Percentiles rank a stretch among this genome's conserved stretches.
These are phyloP conservation scores for Melolontha melolontha DNA, from an alignment of 2,888 invertebrate species.

Conservation along the genomic window DNA sequence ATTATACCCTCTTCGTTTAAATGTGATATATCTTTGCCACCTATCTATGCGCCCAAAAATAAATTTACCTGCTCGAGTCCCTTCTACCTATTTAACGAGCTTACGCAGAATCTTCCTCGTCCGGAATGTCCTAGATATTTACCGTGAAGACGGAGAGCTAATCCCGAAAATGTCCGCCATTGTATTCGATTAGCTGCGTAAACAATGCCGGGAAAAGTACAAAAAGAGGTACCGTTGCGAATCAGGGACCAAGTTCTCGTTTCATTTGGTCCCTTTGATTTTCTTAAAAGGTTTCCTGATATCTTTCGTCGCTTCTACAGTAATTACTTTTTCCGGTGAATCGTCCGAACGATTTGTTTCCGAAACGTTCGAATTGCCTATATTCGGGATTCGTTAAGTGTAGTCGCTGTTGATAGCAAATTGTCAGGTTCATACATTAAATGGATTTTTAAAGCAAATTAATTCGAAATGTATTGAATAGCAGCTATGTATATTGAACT, in stretches of 20 bases:
- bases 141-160: constrained; percentile 45
- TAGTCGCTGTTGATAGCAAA: not conserved
- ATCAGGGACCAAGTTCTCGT: constrained; percentile 25
- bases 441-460: too few species aligned
- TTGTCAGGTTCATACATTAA: not conserved
- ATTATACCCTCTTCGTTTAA: too few species aligned
- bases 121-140: constrained; percentile 42
- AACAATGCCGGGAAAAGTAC: constrained; percentile 46
- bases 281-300: constrained; percentile 44
- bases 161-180: constrained; percentile 48
- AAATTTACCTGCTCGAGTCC: too few species aligned
- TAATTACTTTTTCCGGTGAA: constrained; percentile 26
- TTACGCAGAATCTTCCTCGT: constrained; percentile 37
- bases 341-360: constrained; percentile 13
- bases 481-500: too few species aligned
- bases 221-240: constrained; percentile 42
- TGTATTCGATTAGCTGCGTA: constrained; percentile 50
- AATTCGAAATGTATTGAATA: too few species aligned
- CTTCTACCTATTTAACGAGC: constrained; percentile 39
- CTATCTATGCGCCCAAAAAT: constrained; percentile 26
- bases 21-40: constrained; percentile 29
- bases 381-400: too few species aligned
- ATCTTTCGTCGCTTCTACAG: constrained; percentile 19
- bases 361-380: not conserved
- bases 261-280: constrained; percentile 46